phyloP scores from a whole-genome alignment of 1,140 invertebrate species.

The Atta texana region DNA sequence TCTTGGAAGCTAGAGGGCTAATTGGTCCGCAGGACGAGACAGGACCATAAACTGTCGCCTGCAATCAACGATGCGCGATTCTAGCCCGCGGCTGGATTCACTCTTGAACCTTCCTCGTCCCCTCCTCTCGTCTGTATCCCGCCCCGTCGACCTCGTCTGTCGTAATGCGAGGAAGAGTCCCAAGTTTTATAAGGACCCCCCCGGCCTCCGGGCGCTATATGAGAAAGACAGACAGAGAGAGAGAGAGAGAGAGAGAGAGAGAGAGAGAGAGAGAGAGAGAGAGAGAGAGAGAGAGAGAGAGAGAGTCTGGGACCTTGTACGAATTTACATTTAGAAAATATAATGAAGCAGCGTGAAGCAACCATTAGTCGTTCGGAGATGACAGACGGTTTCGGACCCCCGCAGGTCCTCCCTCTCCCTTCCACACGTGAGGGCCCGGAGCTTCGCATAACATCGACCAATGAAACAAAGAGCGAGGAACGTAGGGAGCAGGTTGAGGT shows the following conservation, averaged over 20 bases:
- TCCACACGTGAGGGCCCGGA: constrained; percentile 30
- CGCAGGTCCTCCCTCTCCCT: constrained; percentile 80
- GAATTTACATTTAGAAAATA: constrained; percentile 87
- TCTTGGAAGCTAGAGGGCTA: constrained; percentile 84
- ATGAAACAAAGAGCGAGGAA: constrained; percentile 81
- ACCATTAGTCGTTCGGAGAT: constrained; percentile 86
- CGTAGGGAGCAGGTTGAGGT: constrained; percentile 65
- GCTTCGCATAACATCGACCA: constrained; percentile 73
- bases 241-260: no score
- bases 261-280: constrained; percentile 26
- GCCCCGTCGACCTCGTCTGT: constrained; percentile 56
- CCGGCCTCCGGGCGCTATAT: constrained; percentile 71
- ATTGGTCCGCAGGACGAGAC: constrained; percentile 83
- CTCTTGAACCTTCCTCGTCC: constrained; percentile 44
- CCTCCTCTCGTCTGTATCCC: constrained; percentile 3
- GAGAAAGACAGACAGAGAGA: constrained; percentile 49
- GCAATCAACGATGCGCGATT: constrained; percentile 84
- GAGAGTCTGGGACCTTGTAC: constrained; percentile 81
- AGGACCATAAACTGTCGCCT: constrained; percentile 86
- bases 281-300: not conserved
- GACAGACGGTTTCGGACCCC: constrained; percentile 86
- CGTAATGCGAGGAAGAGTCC: constrained; percentile 72
- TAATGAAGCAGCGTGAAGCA: constrained; percentile 86
- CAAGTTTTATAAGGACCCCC: constrained; percentile 82
- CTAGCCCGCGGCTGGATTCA: constrained; percentile 78